A percentile compares a stretch with the other conserved stretches of the same genome.
phyloP scores from a whole-genome alignment of 1,140 invertebrate species.

The Heliconius congener region DNA sequence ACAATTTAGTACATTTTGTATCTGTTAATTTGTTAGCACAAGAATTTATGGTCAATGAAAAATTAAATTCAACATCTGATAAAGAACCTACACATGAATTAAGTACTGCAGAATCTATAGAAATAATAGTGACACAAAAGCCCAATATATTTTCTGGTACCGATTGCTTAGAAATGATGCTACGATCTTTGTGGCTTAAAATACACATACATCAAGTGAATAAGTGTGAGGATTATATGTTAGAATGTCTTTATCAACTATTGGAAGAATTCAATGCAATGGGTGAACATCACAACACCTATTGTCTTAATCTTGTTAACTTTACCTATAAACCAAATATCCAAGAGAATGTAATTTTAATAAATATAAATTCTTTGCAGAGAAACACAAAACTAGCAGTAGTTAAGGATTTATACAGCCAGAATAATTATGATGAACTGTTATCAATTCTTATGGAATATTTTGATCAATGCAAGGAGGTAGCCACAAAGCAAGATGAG shows the following conservation, averaged over 20 bases:
- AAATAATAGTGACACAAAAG: conserved; percentile 69
- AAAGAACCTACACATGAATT: conserved; percentile 60
- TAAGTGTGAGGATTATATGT: conserved; percentile 67
- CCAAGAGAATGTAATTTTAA: conserved; percentile 62
- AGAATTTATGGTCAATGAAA: conserved; percentile 84
- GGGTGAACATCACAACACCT: conserved; percentile 62
- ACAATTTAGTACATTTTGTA: conserved; percentile 81
- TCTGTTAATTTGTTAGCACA: conserved; percentile 84
- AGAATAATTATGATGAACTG: conserved; percentile 85
- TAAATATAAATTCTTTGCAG: conserved; percentile 71
- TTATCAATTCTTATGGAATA: conserved; percentile 85
- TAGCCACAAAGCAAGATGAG: conserved; percentile 70
- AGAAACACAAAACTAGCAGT: conserved; percentile 77
- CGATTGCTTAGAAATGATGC: conserved; percentile 61
- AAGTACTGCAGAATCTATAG: conserved; percentile 65
- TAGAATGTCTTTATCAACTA: conserved; percentile 74
- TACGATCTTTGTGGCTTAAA: conserved; percentile 74
- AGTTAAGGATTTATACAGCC: conserved; percentile 83
- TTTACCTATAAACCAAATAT: conserved; percentile 72
- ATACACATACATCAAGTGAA: conserved; percentile 69
- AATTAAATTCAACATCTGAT: conserved; percentile 69
- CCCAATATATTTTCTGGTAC: conserved; percentile 68
- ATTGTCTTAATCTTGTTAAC: conserved; percentile 61
- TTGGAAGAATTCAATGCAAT: conserved; percentile 74
- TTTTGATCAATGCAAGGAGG: conserved; percentile 81